Conservation (phyloP, 2,888 invertebrate species). For the Diploptera punctata region DNA sequence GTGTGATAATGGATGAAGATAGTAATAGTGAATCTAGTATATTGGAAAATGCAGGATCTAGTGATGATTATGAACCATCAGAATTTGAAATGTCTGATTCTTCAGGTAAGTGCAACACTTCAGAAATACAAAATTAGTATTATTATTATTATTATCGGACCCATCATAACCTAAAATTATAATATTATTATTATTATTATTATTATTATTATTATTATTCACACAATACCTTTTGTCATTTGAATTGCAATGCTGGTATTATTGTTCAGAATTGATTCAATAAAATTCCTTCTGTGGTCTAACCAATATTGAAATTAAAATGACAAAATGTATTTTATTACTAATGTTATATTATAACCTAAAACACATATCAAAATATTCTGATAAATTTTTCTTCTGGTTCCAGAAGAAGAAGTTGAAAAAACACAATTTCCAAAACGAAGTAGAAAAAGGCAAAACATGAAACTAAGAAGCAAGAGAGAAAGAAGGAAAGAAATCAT, state of each 20-base stretch:
- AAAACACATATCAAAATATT: neutral
- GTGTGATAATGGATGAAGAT: too few species aligned
- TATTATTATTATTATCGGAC: too few species aligned
- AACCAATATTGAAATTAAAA: neutral
- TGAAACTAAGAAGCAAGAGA: neutral
- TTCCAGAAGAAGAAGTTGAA: neutral
- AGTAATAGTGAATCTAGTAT: neutral
- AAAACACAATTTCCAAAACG: neutral
- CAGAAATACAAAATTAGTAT: too few species aligned
- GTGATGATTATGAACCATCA: neutral
- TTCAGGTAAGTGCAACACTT: neutral
- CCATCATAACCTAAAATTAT: too few species aligned
- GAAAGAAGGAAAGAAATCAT: neutral
- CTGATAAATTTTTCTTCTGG: neutral
- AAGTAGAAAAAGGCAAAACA: neutral
- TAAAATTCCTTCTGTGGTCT: too few species aligned
- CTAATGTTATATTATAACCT: too few species aligned
- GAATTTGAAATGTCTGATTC: neutral
- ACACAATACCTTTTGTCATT: neutral
- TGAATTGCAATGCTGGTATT: neutral
- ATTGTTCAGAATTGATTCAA: neutral
- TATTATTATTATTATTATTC: neutral
- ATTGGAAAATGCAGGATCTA: neutral
- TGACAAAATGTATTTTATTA: neutral
- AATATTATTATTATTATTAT: neutral